Evolutionary conservation across 2,888 invertebrate genomes (phyloP).

Genomic region (Amblyjoppa fuscipennis): DNA sequence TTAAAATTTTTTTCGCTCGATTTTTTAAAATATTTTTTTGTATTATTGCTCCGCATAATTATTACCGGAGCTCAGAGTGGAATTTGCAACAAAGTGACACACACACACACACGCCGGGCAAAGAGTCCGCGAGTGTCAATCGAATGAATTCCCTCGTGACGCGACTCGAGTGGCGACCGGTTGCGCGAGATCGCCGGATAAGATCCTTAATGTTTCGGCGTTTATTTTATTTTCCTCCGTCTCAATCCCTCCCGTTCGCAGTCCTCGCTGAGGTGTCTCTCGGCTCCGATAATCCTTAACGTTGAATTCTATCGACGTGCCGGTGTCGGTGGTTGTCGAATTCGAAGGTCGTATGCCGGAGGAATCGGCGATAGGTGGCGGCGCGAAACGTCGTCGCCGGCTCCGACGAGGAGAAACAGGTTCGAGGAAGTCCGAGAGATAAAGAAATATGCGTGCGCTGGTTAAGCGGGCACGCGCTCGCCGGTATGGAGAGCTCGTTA

Average conservation of each 20-base stretch:
- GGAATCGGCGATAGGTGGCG: conserved; percentile 25
- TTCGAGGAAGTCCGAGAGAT: conserved; percentile 17
- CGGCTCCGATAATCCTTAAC: conserved; percentile 15
- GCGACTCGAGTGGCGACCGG: conserved; percentile 49
- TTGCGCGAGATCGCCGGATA: conserved; percentile 43
- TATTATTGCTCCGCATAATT: background rate
- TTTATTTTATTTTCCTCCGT: conserved; percentile 3
- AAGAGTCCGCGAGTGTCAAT: conserved; percentile 31
- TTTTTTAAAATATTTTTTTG: background rate
- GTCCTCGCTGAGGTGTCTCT: conserved; percentile 2
- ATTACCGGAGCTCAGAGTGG: conserved; percentile 20
- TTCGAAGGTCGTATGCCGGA: conserved; percentile 37
- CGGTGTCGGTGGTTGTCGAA: conserved; percentile 29
- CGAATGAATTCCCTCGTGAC: conserved; percentile 24
- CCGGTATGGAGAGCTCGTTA: background rate
- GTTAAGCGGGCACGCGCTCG: conserved; percentile 40
- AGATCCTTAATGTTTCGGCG: conserved; percentile 31
- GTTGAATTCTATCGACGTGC: conserved; percentile 35
- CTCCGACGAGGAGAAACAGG: conserved; percentile 27
- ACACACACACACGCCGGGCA: background rate
- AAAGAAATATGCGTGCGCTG: conserved; percentile 44
- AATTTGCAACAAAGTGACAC: conserved; percentile 54
- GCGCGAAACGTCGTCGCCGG: conserved; percentile 28
- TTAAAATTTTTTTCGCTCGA: too few species aligned
- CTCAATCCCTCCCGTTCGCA: background rate